Conservation (phyloP, 1,140 invertebrate genomes). For the Brachionus koreanus region DNA sequence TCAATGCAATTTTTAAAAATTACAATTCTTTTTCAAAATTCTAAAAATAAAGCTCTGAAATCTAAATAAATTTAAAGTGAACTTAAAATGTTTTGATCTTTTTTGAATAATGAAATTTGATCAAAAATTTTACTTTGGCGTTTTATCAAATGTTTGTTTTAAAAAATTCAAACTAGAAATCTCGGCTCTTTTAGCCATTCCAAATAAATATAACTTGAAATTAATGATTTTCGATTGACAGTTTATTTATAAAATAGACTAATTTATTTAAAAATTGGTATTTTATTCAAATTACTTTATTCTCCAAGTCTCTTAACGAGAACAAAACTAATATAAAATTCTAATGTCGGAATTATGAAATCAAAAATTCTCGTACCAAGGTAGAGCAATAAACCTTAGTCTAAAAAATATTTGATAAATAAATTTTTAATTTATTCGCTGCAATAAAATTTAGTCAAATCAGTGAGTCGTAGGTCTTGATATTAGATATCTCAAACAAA, state of each 20-base stretch:
- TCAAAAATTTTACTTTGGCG: too few species aligned
- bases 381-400: not conserved
- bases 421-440: not conserved
- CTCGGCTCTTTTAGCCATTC: not conserved
- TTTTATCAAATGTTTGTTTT: too few species aligned
- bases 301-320: not conserved
- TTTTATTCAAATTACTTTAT: not conserved
- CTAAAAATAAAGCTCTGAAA: too few species aligned
- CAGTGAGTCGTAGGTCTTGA: not conserved
- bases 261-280: not conserved
- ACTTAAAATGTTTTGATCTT: too few species aligned
- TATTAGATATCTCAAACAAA: not conserved
- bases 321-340: not conserved
- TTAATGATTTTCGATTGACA: slow-evolving; percentile 43
- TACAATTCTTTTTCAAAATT: too few species aligned
- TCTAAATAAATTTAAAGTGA: too few species aligned
- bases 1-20: too few species aligned
- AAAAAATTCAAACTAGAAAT: too few species aligned
- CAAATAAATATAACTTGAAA: slow-evolving; percentile 30
- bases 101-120: too few species aligned
- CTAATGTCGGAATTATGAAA: not conserved
- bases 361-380: not conserved
- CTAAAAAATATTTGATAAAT: not conserved
- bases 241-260: slow-evolving; percentile 20
- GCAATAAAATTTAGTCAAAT: not conserved